Percentiles rank a stretch among this genome's conserved stretches.
These are phyloP conservation scores for Kryphioiulus occultus DNA, from an alignment of 2,888 invertebrate species.

Conservation along the genomic window DNA sequence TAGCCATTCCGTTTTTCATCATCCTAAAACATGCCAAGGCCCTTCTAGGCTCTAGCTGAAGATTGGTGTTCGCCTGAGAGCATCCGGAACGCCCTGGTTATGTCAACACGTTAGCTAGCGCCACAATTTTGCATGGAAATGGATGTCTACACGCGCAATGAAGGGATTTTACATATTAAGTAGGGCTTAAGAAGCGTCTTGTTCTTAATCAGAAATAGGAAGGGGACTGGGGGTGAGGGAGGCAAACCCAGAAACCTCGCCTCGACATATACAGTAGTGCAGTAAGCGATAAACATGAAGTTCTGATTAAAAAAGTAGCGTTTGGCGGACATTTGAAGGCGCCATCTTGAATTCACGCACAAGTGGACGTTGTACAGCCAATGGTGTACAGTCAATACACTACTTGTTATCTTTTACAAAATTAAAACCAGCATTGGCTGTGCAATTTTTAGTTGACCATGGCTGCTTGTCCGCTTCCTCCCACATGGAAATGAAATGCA, in stretches of 20 bases:
- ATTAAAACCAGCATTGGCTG: too few species aligned
- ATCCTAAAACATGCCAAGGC: not conserved
- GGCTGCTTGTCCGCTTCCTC: too few species aligned
- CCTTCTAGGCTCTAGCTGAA: not conserved
- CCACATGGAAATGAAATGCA: too few species aligned
- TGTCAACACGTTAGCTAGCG: not conserved
- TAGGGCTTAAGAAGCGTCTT: not conserved
- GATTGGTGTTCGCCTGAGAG: not conserved
- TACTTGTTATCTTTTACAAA: too few species aligned
- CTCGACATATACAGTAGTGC: not conserved
- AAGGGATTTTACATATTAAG: not conserved
- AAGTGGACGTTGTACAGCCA: too few species aligned
- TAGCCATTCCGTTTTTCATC: not conserved
- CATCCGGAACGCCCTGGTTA: too few species aligned
- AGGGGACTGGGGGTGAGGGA: not conserved
- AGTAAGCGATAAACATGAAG: not conserved
- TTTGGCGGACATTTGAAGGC: not conserved
- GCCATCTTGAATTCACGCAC: too few species aligned
- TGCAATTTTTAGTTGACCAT: too few species aligned
- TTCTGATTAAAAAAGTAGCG: too few species aligned
- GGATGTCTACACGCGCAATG: not conserved
- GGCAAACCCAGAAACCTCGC: too few species aligned
- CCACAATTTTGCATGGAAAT: not conserved
- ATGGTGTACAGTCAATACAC: too few species aligned
- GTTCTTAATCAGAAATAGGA: not conserved